Conservation (phyloP, 1,140 invertebrate species). For the Tribolium madens region DNA sequence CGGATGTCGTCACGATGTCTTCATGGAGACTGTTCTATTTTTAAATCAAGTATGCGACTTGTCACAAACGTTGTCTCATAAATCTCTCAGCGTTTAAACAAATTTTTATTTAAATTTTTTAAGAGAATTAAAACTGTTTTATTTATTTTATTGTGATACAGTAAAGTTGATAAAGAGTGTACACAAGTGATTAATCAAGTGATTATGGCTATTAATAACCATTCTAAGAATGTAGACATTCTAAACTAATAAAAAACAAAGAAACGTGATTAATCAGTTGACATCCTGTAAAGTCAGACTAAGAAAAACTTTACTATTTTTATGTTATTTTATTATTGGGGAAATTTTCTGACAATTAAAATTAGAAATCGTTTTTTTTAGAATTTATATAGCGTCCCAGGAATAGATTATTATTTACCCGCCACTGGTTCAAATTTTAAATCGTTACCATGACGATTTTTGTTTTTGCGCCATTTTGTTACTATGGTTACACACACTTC, state of each 20-base stretch:
- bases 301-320: too few species aligned
- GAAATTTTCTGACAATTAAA: not conserved
- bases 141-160: not conserved
- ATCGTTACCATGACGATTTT: too few species aligned
- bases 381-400: too few species aligned
- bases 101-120: slow-evolving; percentile 3
- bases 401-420: too few species aligned
- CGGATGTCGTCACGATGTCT: slow-evolving; percentile 17
- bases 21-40: slow-evolving; percentile 23
- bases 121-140: not conserved
- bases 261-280: not conserved
- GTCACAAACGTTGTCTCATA: slow-evolving; percentile 15
- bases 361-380: too few species aligned
- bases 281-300: too few species aligned
- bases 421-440: too few species aligned
- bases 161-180: not conserved
- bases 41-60: slow-evolving; percentile 15
- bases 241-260: not conserved
- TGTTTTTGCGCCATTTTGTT: too few species aligned
- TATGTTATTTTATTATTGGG: too few species aligned
- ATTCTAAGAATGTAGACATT: not conserved
- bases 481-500: too few species aligned
- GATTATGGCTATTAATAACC: not conserved
- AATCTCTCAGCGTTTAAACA: slow-evolving; percentile 9
- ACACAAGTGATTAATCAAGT: not conserved